Conservation (phyloP, 37 sponge, comb jelly and placozoan species). For the Axinella damicornis region DNA sequence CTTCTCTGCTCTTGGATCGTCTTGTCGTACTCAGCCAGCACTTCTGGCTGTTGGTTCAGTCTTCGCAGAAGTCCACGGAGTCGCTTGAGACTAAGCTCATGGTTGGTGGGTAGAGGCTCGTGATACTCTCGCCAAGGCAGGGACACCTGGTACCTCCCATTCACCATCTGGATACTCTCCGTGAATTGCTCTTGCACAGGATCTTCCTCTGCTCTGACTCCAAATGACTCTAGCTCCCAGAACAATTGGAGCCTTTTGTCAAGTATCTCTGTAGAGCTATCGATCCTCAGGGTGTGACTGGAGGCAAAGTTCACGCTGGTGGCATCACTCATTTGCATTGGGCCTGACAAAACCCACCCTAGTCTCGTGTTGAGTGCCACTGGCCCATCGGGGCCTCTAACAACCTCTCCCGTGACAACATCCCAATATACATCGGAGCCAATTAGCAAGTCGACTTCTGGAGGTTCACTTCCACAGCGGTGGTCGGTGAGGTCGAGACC, state of each 20-base stretch:
- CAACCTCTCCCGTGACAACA: constrained; percentile 15
- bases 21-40: constrained; percentile 40
- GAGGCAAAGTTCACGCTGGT: not conserved
- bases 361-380: constrained; percentile 8
- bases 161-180: constrained; percentile 5
- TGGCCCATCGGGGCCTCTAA: constrained; percentile 33
- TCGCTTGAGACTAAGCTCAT: constrained; percentile 38
- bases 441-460: constrained; percentile 23
- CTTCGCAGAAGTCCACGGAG: constrained; percentile 22
- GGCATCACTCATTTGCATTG: not conserved
- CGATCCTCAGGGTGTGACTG: not conserved
- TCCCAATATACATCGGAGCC: constrained; percentile 37
- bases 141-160: constrained; percentile 37
- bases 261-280: not conserved
- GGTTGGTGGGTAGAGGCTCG: constrained; percentile 38
- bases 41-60: constrained; percentile 21
- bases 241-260: constrained; percentile 8
- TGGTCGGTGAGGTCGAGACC: constrained; percentile 36
- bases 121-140: constrained; percentile 52
- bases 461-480: not conserved
- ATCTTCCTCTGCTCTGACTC: not conserved
- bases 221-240: constrained; percentile 46
- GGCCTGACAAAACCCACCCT: constrained; percentile 53
- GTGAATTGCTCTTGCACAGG: constrained; percentile 23
- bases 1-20: constrained; percentile 30